phyloP scores from a whole-genome alignment of 2,797 vertebrate genomes.

The Sebastes minor region DNA sequence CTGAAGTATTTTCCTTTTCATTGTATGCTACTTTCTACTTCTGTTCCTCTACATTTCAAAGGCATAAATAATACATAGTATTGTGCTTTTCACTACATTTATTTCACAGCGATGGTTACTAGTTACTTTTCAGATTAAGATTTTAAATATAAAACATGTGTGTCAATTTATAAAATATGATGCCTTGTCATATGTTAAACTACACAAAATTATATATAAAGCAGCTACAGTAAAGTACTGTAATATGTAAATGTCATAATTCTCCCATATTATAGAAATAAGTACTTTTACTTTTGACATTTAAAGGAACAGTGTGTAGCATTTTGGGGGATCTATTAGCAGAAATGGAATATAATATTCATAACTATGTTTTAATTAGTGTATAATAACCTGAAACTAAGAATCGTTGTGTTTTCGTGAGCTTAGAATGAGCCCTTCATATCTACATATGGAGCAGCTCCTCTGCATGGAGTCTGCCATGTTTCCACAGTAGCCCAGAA shows the following conservation, averaged over 20 bases:
- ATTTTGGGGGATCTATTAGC: no score
- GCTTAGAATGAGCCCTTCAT: no score
- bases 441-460: no score
- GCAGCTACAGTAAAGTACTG: not conserved
- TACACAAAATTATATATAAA: not conserved
- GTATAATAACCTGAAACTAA: no score
- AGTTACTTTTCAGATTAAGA: not conserved
- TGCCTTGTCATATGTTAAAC: not conserved
- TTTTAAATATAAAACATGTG: not conserved
- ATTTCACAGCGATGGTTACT: not conserved
- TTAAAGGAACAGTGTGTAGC: no score
- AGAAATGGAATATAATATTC: no score
- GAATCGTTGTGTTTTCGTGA: no score
- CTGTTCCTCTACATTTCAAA: not conserved
- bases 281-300: not conserved
- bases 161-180: not conserved
- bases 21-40: not conserved
- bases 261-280: not conserved
- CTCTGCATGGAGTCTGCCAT: no score
- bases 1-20: not conserved
- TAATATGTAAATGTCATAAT: not conserved
- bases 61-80: not conserved
- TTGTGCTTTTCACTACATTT: not conserved
- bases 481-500: no score
- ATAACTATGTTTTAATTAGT: no score